Conservation (phyloP, 1,140 invertebrate species). For the Sinella curviseta region DNA sequence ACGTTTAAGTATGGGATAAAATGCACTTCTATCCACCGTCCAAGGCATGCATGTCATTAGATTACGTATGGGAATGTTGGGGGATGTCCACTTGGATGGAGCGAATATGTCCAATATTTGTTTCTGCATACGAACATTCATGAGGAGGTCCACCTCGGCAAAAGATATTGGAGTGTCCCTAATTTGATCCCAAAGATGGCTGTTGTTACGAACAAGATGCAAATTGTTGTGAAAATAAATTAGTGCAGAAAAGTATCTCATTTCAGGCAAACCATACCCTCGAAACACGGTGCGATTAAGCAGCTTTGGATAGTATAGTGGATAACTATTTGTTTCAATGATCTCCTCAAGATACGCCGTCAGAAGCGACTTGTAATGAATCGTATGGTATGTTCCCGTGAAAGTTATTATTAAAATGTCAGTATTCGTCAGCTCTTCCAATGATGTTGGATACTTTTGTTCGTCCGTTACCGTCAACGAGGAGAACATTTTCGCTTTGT, state of each 20-base stretch:
- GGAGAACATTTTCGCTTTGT: slow-evolving; percentile 2
- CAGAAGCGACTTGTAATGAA: not conserved
- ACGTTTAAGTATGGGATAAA: not conserved
- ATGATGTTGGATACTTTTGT: not conserved
- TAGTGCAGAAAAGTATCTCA: not conserved
- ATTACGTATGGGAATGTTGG: not conserved
- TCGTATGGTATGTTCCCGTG: not conserved
- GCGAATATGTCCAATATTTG: not conserved
- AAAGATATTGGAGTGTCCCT: not conserved
- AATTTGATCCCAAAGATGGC: not conserved
- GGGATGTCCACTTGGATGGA: not conserved
- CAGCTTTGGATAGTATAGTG: not conserved
- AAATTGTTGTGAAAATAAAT: not conserved
- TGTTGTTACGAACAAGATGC: not conserved
- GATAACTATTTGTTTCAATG: not conserved
- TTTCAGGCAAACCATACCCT: not conserved
- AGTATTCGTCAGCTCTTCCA: not conserved
- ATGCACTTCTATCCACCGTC: not conserved
- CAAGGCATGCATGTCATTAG: not conserved
- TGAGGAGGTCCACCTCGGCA: not conserved
- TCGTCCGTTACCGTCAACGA: not conserved
- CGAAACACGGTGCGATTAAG: not conserved
- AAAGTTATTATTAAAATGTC: not conserved
- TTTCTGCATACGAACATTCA: not conserved
- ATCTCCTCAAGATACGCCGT: not conserved